Evolutionary conservation across 2,797 vertebrate species (phyloP), one percentile per base, ranked within the genome.

Genomic region (Trachops cirrhosus): DNA sequence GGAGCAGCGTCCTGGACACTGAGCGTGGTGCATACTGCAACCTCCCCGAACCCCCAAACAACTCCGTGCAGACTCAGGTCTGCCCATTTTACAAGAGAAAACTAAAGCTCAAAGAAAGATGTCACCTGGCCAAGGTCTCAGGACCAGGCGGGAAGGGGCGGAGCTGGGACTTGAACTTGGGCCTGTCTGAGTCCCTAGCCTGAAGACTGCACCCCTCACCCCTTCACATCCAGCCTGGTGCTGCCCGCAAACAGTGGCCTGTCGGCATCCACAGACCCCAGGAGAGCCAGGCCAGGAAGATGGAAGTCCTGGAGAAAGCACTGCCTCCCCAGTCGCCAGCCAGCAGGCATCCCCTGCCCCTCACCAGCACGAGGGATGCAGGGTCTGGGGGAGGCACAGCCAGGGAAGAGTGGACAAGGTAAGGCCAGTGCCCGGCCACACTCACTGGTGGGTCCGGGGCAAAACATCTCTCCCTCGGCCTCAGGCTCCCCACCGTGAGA

Each of bases 291-390:
- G 52, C 21, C 32, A 1, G 64, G 75, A 70, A n/a, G 71, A 59
- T 1, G 9, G 52, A 57, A 19, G 19, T 78, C 34, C n/a, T 0
- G 8, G 52, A 22, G 34, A 78, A 78, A 34, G 54, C 0, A 0
- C 5, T 0, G 2, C 86, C 52, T 80, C 39, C n/a, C 24, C 48
- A 5, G 4, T 59, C 16, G 26, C 52, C 48, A n/a, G 34, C 2
- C 34, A 32, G 59, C 6, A 3, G 11, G 2, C 1, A 6, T 1
- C 2, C 15, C 5, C 44, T 15, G 41, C 9, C 39, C 64, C 48
- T 64, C 57, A 16, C 67, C 67, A 37, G 46, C 48, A 37, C 3
- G 64, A 59, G 64, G 22, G 11, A 0, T 1, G 1, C 9, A 21
- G 83, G 3, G 21, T 19, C 59, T 52, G 48, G 71, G 29, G 34